These are phyloP conservation scores for Hypomecis punctinalis DNA, from an alignment of 2,888 invertebrate genomes.

Conservation along the genomic window DNA sequence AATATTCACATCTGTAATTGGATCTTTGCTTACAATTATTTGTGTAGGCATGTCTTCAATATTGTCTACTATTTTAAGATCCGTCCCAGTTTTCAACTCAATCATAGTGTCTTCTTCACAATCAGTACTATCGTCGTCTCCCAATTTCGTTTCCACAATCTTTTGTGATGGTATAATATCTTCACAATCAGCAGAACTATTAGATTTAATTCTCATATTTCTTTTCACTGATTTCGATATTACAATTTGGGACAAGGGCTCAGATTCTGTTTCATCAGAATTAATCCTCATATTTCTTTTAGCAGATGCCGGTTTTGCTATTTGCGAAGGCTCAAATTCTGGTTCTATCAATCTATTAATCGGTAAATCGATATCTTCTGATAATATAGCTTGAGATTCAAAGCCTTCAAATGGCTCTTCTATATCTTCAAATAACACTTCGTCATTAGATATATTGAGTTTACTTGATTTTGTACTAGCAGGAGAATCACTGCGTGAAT, in stretches of 20 bases:
- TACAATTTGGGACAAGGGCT: constrained; percentile 32
- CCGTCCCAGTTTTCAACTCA: constrained; percentile 38
- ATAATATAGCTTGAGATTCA: constrained; percentile 67
- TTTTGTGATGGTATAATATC: constrained; percentile 47
- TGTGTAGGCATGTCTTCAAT: constrained; percentile 57
- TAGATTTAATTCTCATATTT: constrained; percentile 43
- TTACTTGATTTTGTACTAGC: constrained; percentile 36
- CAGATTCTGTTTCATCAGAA: constrained; percentile 39
- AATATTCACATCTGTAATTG: constrained; percentile 33
- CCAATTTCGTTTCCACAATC: constrained; percentile 36
- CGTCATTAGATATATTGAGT: constrained; percentile 62
- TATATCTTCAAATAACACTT: constrained; percentile 68
- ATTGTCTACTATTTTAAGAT: constrained; percentile 17
- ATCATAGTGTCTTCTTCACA: constrained; percentile 58
- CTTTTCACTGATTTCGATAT: constrained; percentile 38
- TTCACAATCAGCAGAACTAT: constrained; percentile 48
- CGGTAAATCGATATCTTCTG: constrained; percentile 48
- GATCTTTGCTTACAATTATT: constrained; percentile 38
- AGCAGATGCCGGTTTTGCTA: constrained; percentile 26
- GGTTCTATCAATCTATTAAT: constrained; percentile 29
- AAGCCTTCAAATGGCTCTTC: constrained; percentile 56
- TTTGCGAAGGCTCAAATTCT: constrained; percentile 36
- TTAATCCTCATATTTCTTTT: constrained; percentile 43
- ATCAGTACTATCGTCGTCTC: constrained; percentile 59
- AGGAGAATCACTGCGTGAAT: constrained; percentile 5